phyloP scores from a whole-genome alignment of 2,888 invertebrate species.

The Coelinius sp. region DNA sequence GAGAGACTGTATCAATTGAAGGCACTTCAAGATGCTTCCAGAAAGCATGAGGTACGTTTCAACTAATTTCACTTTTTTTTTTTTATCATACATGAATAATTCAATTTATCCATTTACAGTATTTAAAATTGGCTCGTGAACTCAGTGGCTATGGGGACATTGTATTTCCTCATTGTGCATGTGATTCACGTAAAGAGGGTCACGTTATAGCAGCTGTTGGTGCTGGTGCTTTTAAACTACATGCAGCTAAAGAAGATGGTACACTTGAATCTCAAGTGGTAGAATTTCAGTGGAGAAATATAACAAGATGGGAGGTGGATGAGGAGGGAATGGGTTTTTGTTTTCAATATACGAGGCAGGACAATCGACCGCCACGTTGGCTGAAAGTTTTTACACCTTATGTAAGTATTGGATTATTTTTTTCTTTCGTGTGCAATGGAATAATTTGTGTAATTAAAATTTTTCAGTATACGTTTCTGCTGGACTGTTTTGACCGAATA shows the following conservation, averaged over 20 bases:
- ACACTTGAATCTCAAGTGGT: conserved; percentile 84
- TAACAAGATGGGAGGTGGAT: conserved; percentile 90
- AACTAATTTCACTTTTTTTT: too few relatives aligned
- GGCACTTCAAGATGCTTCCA: conserved; percentile 91
- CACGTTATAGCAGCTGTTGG: conserved; percentile 86
- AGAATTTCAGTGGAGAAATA: conserved; percentile 86
- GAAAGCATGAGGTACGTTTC: conserved; percentile 82
- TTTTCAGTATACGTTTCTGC: conserved; percentile 86
- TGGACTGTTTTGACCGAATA: conserved; percentile 96
- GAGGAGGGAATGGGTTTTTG: conserved; percentile 94
- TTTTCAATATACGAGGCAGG: conserved; percentile 85
- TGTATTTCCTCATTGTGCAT: conserved; percentile 94
- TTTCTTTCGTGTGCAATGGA: not conserved
- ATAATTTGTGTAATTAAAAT: conserved; percentile 9
- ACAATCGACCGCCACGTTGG: conserved; percentile 85
- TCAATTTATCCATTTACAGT: too few relatives aligned
- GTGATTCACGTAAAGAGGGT: conserved; percentile 91
- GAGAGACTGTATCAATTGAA: conserved; percentile 96
- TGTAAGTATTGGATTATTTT: conserved; percentile 77
- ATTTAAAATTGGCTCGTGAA: conserved; percentile 86
- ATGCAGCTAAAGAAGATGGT: conserved; percentile 88
- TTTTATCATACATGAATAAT: too few relatives aligned
- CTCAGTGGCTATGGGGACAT: conserved; percentile 95
- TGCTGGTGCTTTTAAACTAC: conserved; percentile 78
- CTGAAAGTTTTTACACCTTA: conserved; percentile 91